Base-by-base conservation (phyloP, 2,113 vertebrate species). In the Stegostoma tigrinum region DNA sequence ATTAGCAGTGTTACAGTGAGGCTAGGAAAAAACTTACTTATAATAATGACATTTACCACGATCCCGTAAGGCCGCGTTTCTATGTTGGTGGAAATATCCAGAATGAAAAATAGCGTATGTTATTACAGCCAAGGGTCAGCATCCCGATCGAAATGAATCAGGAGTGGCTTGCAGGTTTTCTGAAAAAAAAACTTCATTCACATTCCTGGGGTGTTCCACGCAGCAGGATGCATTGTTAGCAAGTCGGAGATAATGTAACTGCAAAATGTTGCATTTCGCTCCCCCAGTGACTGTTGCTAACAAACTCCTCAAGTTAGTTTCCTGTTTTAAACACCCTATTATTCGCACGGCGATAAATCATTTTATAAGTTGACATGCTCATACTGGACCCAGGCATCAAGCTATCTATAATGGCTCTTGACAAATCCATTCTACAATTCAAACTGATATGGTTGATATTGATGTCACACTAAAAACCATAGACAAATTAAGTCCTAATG, bases 401-500 rank as follows among this genome's bases (percentile, higher is more conserved):
- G 61, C 89, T 93, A 93, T 93, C 89, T 66, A 45, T 38, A 66
- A 93, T 30, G 34, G 14, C 27, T 7, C 34, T 21, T 93, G 89
- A 93, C 89, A 66, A 64, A 93, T 93, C 61, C 61, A 24, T 93
- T 66, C 89, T 38, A 23, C 89, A 66, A 93, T 67, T 66, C 89
- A 67, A 93, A 93, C 34, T 66, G 89, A 93, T 93, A 10, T 17
- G n/a, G 89, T 66, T 93, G 89, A 93, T 93, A 93, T 93, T 93
- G 89, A 67, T 93, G 89, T 42, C 89, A 93, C 89, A 38, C 61
- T 93, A 66, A 93, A 93, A 66, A 93, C 61, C 89, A 93, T 38
- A 93, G 89, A 93, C 89, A 93, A 93, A 93, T 93, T 66, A 93
- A 93, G 89, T 66, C 61, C 61, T 93, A 93, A 93, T 93, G 61